These are phyloP conservation scores for Hypomecis atomaria DNA, from an alignment of 2,888 invertebrate genomes.

Conservation along the genomic window DNA sequence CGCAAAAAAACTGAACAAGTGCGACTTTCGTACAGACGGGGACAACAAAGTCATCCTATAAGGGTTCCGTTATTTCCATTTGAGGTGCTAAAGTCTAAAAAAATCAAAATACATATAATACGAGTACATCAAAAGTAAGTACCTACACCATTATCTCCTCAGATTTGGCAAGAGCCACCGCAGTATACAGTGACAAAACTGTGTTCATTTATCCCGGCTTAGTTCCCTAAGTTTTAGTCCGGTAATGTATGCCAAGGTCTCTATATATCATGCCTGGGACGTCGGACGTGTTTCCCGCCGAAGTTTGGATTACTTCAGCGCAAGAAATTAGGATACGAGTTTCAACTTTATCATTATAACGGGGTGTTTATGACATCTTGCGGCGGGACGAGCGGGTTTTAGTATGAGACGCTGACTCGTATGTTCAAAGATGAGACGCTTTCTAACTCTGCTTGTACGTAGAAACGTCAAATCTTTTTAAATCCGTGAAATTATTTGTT, in stretches of 20 bases:
- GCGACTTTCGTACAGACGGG: no score
- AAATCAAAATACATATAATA: no score
- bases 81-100: no score
- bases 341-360: constrained; percentile 22
- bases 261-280: constrained; percentile 49
- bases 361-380: constrained; percentile 13
- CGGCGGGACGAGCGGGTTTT: neutral
- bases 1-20: no score
- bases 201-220: constrained; percentile 42
- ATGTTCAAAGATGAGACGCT: neutral
- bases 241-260: constrained; percentile 52
- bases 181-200: constrained; percentile 32
- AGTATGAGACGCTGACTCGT: neutral
- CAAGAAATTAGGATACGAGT: constrained; percentile 41
- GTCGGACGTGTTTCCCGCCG: constrained; percentile 21
- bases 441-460: neutral
- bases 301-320: constrained; percentile 29
- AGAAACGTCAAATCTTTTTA: neutral
- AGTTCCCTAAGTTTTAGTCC: constrained; percentile 45
- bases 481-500: no score
- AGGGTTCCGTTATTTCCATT: no score
- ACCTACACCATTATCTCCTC: neutral
- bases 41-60: no score
- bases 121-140: no score
- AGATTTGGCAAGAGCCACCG: constrained; percentile 26